Base-by-base conservation (phyloP, 2,888 invertebrate genomes). In the Mythimna lalbum region DNA sequence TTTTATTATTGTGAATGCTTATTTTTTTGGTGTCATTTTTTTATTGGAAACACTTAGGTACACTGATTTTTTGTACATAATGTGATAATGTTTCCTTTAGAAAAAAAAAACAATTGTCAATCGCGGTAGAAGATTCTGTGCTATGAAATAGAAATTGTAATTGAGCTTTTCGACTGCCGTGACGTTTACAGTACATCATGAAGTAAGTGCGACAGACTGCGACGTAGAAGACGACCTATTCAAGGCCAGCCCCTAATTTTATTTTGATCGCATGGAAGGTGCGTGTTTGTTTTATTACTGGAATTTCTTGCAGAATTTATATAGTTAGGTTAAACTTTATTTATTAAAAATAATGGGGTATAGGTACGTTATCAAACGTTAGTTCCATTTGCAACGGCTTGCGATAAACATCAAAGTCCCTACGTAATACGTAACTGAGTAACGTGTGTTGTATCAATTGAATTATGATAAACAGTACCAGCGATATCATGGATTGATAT, bases 371-470 rank as follows among this genome's bases (percentile, higher is more conserved):
- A 68, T 63, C 27, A 43, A 69, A 65, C 63, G 68, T 68, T 56
- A 70, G 67, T 61, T 68, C 65, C 21, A 71, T 75, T 79, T 75
- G 49, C 23, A 47, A 57, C 43, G 55, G 39, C 14, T 65, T 59
- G 59, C 64, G 23, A 67, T 76, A 67, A 72, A 67, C 56, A 65
- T 60, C 49, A 53, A 70, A 53, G 67, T 65, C 61, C 33, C 53
- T 65, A 65, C 36, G 62, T 69, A n/a, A 47, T 14, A 62, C 50
- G 23, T 36, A n/a, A 36, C 66, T 12, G 47, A 56, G 50, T 39
- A 55, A 21, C 17, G 60, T 61, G 53, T 73, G 52, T 77, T 64
- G 63, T 63, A 69, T 69, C 67, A 62, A 70, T 64, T 69, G 53
- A 67, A 63, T 68, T 65, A 61, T 33, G 55, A 66, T 70, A 76